These are phyloP conservation scores for Hypanus sabinus DNA, from an alignment of 2,113 vertebrate species.

Conservation along the genomic window DNA sequence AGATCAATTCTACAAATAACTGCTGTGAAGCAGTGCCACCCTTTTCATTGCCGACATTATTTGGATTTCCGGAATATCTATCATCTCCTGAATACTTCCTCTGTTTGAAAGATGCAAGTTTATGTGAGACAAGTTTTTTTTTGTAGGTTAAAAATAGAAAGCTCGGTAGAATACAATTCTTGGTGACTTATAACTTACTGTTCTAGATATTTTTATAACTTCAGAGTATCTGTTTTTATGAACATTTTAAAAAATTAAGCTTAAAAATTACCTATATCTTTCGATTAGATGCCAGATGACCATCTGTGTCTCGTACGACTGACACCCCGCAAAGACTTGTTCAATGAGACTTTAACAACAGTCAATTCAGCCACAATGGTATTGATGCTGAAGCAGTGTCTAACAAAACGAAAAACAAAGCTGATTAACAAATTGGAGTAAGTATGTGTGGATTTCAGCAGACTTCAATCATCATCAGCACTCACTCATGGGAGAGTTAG, in stretches of 20 bases:
- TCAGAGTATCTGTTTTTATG: not conserved
- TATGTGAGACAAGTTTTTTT: not conserved
- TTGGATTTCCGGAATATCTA: not conserved
- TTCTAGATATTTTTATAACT: not conserved
- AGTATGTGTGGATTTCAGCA: slow-evolving; percentile 44
- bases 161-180: not conserved
- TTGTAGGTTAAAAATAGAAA: not conserved
- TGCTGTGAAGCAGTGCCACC: too few species aligned
- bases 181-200: too few species aligned
- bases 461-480: too few species aligned
- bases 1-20: too few species aligned
- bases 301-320: slow-evolving; percentile 75
- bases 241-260: not conserved
- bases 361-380: slow-evolving; percentile 66
- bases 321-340: slow-evolving; percentile 71
- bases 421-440: slow-evolving; percentile 73
- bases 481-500: too few species aligned
- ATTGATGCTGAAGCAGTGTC: slow-evolving; percentile 80
- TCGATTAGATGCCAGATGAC: slow-evolving; percentile 54
- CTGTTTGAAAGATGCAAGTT: not conserved
- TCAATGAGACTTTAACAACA: slow-evolving; percentile 63
- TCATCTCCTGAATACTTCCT: not conserved
- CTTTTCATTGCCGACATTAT: not conserved
- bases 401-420: slow-evolving; percentile 65
- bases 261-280: slow-evolving; percentile 27